These are phyloP conservation scores for Troides aeacus DNA, from an alignment of 2,888 invertebrate species.

Conservation along the genomic window DNA sequence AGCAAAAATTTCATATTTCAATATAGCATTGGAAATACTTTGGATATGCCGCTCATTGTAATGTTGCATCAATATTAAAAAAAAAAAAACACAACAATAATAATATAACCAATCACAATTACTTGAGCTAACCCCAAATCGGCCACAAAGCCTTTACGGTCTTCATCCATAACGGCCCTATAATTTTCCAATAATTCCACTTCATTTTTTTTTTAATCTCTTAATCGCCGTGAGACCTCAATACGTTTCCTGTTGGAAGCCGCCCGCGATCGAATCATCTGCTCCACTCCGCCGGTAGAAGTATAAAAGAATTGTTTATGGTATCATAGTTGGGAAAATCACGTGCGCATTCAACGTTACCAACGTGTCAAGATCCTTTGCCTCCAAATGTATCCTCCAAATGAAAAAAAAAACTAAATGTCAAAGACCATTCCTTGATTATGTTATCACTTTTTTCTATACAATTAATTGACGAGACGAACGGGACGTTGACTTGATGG, in stretches of 20 bases:
- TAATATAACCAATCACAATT: conserved; percentile 46
- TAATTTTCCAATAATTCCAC: conserved; percentile 74
- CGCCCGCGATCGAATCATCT: conserved; percentile 61
- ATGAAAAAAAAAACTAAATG: neutral
- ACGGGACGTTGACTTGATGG: no score
- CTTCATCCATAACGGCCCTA: conserved; percentile 54
- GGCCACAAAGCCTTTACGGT: conserved; percentile 41
- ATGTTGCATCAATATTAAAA: conserved; percentile 18
- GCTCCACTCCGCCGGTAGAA: conserved; percentile 50
- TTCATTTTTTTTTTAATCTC: conserved; percentile 61
- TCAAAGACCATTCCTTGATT: no score
- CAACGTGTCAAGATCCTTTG: conserved; percentile 71
- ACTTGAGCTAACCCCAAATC: conserved; percentile 47
- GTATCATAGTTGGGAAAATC: conserved; percentile 58
- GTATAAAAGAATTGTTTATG: conserved; percentile 60
- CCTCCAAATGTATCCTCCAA: conserved; percentile 12
- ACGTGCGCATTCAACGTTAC: conserved; percentile 51
- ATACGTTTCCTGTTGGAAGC: conserved; percentile 67
- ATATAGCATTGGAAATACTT: neutral
- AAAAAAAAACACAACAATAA: conserved; percentile 14
- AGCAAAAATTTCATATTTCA: no score
- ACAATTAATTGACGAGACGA: no score
- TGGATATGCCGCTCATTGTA: conserved; percentile 4
- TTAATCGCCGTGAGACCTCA: conserved; percentile 74
- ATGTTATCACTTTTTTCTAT: no score